A percentile compares a stretch with the other conserved stretches of the same genome.
phyloP scores from a whole-genome alignment of 1,140 invertebrate species.

The Aphelinus certus region DNA sequence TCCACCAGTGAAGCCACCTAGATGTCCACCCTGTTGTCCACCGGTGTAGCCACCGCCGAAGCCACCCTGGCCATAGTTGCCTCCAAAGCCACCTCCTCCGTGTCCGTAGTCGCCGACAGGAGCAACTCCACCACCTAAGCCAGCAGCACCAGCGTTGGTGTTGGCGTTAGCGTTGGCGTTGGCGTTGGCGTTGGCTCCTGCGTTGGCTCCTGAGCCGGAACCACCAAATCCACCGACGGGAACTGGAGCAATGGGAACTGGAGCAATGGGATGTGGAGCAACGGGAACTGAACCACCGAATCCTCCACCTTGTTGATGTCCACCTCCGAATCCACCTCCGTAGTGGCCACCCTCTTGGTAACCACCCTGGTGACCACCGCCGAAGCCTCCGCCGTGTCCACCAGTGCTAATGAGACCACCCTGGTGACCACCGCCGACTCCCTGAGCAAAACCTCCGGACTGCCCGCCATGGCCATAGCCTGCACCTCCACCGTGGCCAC shows the following conservation, averaged over 20 bases:
- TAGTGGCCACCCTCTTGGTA: slow-evolving; percentile 17
- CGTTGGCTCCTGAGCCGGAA: slow-evolving; percentile 5
- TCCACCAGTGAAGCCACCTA: slow-evolving; percentile 14
- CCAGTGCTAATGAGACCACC: slow-evolving; percentile 11
- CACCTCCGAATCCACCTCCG: slow-evolving; percentile 31
- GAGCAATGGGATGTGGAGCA: neutral
- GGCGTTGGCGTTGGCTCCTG: neutral
- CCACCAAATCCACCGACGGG: slow-evolving; percentile 7
- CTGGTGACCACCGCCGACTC: slow-evolving; percentile 20
- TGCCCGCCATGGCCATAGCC: slow-evolving; percentile 5
- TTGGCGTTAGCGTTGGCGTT: slow-evolving; percentile 20
- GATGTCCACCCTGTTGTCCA: neutral
- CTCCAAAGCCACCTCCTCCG: neutral
- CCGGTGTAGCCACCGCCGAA: slow-evolving; percentile 23
- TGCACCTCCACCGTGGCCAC: slow-evolving; percentile 20
- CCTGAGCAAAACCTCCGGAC: neutral
- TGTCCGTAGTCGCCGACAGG: neutral
- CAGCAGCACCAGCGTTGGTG: slow-evolving; percentile 1
- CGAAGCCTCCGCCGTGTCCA: slow-evolving; percentile 33
- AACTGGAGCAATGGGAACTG: neutral
- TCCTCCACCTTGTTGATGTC: slow-evolving; percentile 20
- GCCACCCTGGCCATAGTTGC: slow-evolving; percentile 18
- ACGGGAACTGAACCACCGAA: slow-evolving; percentile 6
- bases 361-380: slow-evolving; percentile 35
- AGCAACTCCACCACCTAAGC: neutral